Conservation (phyloP, 2,888 invertebrate genomes). For the Acrobasis repandana region DNA sequence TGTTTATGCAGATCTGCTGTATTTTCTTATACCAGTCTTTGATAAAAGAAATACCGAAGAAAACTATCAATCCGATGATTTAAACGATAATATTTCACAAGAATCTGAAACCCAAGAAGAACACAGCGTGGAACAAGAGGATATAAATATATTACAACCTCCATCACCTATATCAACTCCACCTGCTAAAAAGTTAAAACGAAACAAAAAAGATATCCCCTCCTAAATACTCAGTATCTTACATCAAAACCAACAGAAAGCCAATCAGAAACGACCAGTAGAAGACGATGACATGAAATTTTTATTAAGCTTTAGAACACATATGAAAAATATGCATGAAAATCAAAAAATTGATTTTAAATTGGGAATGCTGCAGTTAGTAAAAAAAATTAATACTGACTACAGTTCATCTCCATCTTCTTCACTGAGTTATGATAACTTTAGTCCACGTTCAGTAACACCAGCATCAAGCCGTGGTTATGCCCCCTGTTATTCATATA, state of each 20-base stretch:
- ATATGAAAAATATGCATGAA: slow-evolving; percentile 30
- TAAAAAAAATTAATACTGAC: slow-evolving; percentile 25
- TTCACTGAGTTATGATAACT: slow-evolving; percentile 18
- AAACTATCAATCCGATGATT: slow-evolving; percentile 26
- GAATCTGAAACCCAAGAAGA: slow-evolving; percentile 2
- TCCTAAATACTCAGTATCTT: slow-evolving; percentile 29
- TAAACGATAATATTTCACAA: slow-evolving; percentile 14
- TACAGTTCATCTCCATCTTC: slow-evolving; percentile 27
- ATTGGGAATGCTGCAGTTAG: slow-evolving; percentile 26
- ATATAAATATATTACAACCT: slow-evolving; percentile 26
- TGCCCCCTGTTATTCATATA: slow-evolving; percentile 24
- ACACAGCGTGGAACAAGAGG: slow-evolving; percentile 18
- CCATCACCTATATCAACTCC: slow-evolving; percentile 25
- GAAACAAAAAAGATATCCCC: slow-evolving; percentile 27
- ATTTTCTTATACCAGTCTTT: slow-evolving; percentile 29
- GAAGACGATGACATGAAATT: slow-evolving; percentile 29
- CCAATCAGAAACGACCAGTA: slow-evolving; percentile 28
- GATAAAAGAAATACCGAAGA: slow-evolving; percentile 24
- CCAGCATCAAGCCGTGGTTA: slow-evolving; percentile 25
- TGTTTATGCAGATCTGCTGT: slow-evolving; percentile 26
- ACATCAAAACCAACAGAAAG: slow-evolving; percentile 29
- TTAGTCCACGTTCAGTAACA: slow-evolving; percentile 11
- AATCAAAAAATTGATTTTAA: slow-evolving; percentile 29
- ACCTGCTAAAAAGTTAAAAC: slow-evolving; percentile 25
- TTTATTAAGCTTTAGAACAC: slow-evolving; percentile 31